These are phyloP conservation scores for Bufotes viridis DNA, from an alignment of 2,797 vertebrate genomes.

Conservation along the genomic window DNA sequence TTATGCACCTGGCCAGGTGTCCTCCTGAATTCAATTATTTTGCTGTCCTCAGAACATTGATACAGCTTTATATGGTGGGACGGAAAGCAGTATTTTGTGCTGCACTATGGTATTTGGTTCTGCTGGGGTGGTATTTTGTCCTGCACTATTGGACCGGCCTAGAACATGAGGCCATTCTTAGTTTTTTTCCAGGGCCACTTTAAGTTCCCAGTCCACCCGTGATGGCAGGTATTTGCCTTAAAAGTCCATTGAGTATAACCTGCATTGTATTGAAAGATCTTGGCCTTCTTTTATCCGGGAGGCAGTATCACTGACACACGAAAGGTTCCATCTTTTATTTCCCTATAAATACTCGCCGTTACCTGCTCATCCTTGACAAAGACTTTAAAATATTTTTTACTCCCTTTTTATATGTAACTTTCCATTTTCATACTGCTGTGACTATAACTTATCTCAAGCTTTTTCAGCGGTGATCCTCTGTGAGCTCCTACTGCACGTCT, in stretches of 20 bases:
- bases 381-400: slow-evolving; percentile 9
- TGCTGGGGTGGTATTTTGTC: too few relatives aligned
- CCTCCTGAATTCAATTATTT: too few relatives aligned
- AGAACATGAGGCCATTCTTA: too few relatives aligned
- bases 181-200: too few relatives aligned
- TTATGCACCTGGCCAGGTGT: too few relatives aligned
- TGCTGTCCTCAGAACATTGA: too few relatives aligned
- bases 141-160: too few relatives aligned
- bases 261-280: not conserved
- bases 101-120: too few relatives aligned
- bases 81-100: too few relatives aligned
- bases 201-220: too few relatives aligned
- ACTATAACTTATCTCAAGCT: slow-evolving; percentile 22
- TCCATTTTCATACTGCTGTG: slow-evolving; percentile 13
- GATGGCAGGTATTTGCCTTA: not conserved
- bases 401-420: slow-evolving; percentile 1
- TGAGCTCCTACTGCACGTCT: not conserved
- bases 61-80: too few relatives aligned
- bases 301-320: not conserved
- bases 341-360: not conserved
- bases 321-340: not conserved
- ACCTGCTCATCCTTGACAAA: not conserved
- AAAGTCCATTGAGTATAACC: not conserved
- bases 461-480: not conserved
- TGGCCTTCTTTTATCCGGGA: not conserved